phyloP scores from a whole-genome alignment of 2,888 invertebrate species.

The Tenthredo scrophulariae region DNA sequence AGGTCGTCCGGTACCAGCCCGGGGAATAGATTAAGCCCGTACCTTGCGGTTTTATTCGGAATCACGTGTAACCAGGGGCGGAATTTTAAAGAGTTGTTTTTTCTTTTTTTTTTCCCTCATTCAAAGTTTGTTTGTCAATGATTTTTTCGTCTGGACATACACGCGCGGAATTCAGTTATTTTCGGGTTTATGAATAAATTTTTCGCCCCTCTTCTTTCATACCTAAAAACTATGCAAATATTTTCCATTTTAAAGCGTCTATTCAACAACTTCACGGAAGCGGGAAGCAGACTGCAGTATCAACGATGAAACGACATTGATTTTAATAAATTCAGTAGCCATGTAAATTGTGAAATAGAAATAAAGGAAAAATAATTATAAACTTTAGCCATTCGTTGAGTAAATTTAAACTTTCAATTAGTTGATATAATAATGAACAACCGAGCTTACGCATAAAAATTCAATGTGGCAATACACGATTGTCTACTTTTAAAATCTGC shows the following conservation, averaged over 20 bases:
- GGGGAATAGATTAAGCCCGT: conserved; percentile 21
- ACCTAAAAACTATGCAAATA: background rate
- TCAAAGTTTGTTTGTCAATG: background rate
- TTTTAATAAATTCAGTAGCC: background rate
- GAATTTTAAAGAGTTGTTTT: background rate
- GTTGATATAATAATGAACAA: background rate
- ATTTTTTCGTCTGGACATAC: background rate
- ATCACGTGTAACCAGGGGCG: background rate
- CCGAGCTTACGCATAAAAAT: background rate
- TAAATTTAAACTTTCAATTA: background rate
- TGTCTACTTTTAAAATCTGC: background rate
- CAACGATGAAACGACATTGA: background rate
- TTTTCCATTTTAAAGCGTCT: background rate
- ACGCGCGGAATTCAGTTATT: background rate
- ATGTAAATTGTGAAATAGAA: background rate
- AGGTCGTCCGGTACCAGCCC: conserved; percentile 33
- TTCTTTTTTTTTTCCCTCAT: too few species aligned
- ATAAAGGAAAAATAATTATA: background rate
- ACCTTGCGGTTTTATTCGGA: background rate
- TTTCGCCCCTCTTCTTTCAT: background rate
- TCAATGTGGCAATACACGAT: background rate
- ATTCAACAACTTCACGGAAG: background rate
- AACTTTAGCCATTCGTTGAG: background rate
- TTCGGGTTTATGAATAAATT: background rate
- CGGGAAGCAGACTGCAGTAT: background rate